A percentile compares a stretch with the other conserved stretches of the same genome.
Evolutionary conservation across 2,797 vertebrate genomes (phyloP).

Genomic region (Siniperca scherzeri): DNA sequence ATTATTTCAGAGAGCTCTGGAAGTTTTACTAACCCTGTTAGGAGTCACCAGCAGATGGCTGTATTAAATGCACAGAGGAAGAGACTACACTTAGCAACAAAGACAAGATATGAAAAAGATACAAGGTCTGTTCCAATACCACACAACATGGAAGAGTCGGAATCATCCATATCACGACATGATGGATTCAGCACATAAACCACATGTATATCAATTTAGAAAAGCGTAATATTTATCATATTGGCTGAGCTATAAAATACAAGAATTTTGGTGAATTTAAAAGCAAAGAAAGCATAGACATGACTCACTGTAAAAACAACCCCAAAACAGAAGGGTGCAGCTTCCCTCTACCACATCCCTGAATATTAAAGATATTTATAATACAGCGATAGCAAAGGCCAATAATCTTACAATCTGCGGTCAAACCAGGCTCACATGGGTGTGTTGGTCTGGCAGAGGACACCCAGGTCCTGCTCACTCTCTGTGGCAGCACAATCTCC

Average conservation of each 20-base stretch:
- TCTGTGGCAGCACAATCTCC: constrained; percentile 49
- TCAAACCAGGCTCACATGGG: constrained; percentile 79
- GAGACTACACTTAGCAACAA: not conserved
- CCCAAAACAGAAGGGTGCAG: not conserved
- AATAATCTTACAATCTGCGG: constrained; percentile 8
- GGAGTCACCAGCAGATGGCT: constrained; percentile 17
- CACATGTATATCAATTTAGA: not conserved
- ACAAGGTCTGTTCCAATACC: not conserved
- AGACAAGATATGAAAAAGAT: not conserved
- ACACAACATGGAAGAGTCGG: too few relatives aligned
- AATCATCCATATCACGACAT: too few relatives aligned
- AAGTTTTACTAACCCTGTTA: not conserved
- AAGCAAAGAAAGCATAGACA: not conserved
- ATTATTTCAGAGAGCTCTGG: not conserved
- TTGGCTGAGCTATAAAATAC: not conserved
- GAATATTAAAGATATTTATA: not conserved
- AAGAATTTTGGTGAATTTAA: not conserved
- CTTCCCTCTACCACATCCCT: not conserved
- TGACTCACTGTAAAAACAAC: not conserved
- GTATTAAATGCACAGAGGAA: not conserved
- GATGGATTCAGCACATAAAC: not conserved
- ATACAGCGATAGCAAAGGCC: not conserved
- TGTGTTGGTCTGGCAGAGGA: constrained; percentile 83
- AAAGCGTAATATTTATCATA: too few relatives aligned
- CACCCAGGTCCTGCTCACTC: constrained; percentile 78